phyloP scores from a whole-genome alignment of 1,140 invertebrate species.

The Euwallacea fornicatus region DNA sequence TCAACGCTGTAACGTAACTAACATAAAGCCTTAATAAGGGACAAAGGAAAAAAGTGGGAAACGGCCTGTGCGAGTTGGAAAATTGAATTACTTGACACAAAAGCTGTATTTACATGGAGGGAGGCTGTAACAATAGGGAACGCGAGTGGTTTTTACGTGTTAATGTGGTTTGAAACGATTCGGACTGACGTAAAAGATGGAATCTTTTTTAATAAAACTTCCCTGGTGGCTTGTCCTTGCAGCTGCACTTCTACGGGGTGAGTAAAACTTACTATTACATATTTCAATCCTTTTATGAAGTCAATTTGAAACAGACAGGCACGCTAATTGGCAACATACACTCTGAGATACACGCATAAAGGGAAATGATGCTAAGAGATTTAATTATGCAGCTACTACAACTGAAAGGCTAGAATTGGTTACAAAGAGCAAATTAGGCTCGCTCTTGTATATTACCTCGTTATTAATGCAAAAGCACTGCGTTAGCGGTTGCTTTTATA shows the following conservation, averaged over 20 bases:
- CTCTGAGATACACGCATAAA: conserved; percentile 21
- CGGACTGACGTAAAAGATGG: conserved; percentile 24
- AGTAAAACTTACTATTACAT: conserved; percentile 5
- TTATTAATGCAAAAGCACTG: no score
- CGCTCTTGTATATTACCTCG: background rate
- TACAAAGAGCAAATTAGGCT: background rate
- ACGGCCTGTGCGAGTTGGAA: conserved; percentile 27
- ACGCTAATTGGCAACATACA: conserved; percentile 16
- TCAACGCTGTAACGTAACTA: background rate
- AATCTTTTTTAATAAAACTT: conserved; percentile 27
- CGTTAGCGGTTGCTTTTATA: no score
- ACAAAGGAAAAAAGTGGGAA: conserved; percentile 25
- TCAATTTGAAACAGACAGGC: conserved; percentile 6
- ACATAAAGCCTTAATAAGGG: conserved; percentile 9
- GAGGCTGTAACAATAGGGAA: conserved; percentile 29
- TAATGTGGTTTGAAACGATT: conserved; percentile 30
- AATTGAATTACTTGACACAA: conserved; percentile 33
- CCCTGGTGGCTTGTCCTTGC: conserved; percentile 17
- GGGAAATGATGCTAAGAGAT: conserved; percentile 24
- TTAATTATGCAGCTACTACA: conserved; percentile 21
- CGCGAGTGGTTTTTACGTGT: conserved; percentile 31
- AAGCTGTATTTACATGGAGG: conserved; percentile 34
- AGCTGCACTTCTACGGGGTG: conserved; percentile 18
- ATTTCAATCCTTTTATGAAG: background rate
- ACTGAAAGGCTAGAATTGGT: background rate